Conservation (phyloP, 2,797 vertebrate genomes). For the Melanotaenia boesemani region DNA sequence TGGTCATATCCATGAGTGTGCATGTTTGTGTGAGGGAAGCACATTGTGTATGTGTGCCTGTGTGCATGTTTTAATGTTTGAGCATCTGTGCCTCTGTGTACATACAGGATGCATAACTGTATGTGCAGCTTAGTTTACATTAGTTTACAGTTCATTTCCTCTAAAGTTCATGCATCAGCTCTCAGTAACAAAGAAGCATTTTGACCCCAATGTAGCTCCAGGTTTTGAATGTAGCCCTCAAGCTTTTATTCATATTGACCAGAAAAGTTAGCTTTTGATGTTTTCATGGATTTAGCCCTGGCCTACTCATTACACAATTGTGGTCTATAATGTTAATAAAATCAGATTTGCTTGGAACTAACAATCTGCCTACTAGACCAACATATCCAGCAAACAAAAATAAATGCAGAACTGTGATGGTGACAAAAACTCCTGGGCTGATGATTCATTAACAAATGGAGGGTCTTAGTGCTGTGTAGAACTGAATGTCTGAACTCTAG, state of each 20-base stretch:
- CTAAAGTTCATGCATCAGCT: neutral
- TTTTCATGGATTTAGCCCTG: too few species aligned
- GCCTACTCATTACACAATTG: too few species aligned
- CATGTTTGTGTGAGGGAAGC: slow-evolving; percentile 39
- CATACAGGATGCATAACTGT: neutral
- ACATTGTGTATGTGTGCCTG: slow-evolving; percentile 36
- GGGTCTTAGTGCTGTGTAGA: too few species aligned
- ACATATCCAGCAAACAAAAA: too few species aligned
- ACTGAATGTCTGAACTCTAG: neutral
- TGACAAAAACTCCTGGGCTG: too few species aligned
- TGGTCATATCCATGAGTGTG: slow-evolving; percentile 73
- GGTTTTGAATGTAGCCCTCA: neutral
- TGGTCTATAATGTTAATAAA: neutral
- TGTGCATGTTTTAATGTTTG: slow-evolving; percentile 29
- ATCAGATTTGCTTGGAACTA: neutral
- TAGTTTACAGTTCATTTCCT: slow-evolving; percentile 16
- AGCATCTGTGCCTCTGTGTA: neutral
- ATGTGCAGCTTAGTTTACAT: neutral
- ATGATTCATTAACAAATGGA: too few species aligned
- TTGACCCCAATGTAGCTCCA: neutral
- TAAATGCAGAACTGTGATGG: too few species aligned
- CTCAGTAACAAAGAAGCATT: neutral
- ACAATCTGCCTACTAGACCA: neutral
- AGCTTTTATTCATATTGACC: too few species aligned
- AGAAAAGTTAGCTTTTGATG: neutral